Evolutionary conservation across 2,797 vertebrate genomes (phyloP).

Genomic region (Gymnoscopelus braueri): DNA sequence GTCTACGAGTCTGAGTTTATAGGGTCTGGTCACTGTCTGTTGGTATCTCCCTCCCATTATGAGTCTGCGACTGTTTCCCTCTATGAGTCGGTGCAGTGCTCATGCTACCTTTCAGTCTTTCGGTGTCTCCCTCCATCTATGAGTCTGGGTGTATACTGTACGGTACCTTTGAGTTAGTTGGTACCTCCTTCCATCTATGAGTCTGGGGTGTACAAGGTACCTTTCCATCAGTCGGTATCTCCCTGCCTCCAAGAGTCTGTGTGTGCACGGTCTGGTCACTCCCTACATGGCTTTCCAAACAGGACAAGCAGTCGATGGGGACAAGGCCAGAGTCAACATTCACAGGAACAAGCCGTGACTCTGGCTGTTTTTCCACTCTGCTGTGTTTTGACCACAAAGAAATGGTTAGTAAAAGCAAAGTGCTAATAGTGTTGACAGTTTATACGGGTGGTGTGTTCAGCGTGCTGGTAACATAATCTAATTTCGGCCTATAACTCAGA

Average conservation of each 20-base stretch:
- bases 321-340: constrained; percentile 60
- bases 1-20: no score
- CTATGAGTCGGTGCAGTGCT: no score
- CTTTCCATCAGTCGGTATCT: neutral
- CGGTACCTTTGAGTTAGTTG: no score
- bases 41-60: no score
- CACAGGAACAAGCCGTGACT: constrained; percentile 32
- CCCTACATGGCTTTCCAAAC: constrained; percentile 53
- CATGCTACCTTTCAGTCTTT: no score
- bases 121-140: no score
- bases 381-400: constrained; percentile 10
- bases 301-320: constrained; percentile 31
- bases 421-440: constrained; percentile 5
- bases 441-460: neutral
- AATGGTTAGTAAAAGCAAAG: constrained; percentile 4
- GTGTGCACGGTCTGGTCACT: constrained; percentile 25
- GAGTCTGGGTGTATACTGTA: no score
- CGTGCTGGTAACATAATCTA: neutral
- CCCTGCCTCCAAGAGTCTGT: constrained; percentile 5
- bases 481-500: neutral
- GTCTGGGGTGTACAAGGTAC: neutral
- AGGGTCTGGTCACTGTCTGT: no score
- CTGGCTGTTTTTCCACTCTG: constrained; percentile 27
- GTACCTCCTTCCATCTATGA: neutral
- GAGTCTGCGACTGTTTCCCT: no score